Percentiles rank a stretch among this genome's conserved stretches.
These are phyloP conservation scores for Amphimedon queenslandica DNA, from an alignment of 37 sponge, comb jelly and placozoan genomes.

Conservation along the genomic window DNA sequence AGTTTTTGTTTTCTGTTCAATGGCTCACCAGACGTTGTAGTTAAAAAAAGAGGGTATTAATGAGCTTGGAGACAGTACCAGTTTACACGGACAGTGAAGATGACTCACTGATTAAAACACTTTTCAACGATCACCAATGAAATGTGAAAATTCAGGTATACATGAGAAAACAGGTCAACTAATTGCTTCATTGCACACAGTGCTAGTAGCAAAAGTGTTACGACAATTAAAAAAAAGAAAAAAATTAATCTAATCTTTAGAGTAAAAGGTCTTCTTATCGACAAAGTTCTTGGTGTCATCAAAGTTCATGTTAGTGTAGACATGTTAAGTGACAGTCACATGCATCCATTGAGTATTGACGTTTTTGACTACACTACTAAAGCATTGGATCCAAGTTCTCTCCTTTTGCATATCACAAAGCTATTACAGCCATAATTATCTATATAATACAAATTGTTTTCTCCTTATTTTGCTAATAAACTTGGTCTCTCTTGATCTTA, in stretches of 20 bases:
- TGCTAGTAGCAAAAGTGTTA: background rate
- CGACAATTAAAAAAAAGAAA: background rate
- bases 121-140: background rate
- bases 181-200: background rate
- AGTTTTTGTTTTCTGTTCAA: background rate
- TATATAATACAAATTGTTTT: no score
- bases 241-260: background rate
- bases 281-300: background rate
- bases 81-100: background rate
- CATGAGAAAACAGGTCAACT: background rate
- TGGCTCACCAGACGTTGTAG: background rate
- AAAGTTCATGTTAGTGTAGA: no score
- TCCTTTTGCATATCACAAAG: no score
- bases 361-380: no score
- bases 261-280: slow-evolving; percentile 6
- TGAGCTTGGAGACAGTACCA: background rate
- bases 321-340: no score
- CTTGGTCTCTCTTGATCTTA: no score
- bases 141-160: background rate
- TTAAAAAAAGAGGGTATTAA: background rate
- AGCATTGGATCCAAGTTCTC: no score
- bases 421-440: no score
- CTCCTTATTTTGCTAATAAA: no score
- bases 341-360: no score
- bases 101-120: background rate